Evolutionary conservation across 2,888 invertebrate species (phyloP).

Genomic region (Eupithecia abbreviata): DNA sequence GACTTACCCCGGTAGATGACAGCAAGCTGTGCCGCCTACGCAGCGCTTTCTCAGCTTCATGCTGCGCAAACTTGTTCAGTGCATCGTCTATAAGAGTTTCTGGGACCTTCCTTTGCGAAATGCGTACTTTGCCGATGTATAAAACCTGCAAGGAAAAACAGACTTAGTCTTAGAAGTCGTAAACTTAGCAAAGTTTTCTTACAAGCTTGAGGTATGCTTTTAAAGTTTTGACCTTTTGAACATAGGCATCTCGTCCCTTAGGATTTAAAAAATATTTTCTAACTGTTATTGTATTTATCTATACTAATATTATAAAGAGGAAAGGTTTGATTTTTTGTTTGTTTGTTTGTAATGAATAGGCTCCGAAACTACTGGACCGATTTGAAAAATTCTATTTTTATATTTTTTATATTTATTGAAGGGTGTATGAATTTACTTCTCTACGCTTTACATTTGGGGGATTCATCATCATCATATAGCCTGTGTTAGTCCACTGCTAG

Average conservation of each 20-base stretch:
- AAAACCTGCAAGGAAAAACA: conserved; percentile 85
- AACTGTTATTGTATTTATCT: too few relatives aligned
- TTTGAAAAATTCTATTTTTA: too few relatives aligned
- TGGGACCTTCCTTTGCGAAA: conserved; percentile 93
- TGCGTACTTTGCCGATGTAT: conserved; percentile 95
- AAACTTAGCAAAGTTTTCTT: background rate
- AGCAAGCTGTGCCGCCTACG: conserved; percentile 73
- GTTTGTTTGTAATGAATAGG: too few relatives aligned
- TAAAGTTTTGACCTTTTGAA: background rate
- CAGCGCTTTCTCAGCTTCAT: conserved; percentile 88
- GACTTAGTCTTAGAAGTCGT: too few relatives aligned
- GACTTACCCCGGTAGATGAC: conserved; percentile 69
- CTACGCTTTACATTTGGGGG: too few relatives aligned
- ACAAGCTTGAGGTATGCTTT: background rate
- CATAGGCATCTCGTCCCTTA: background rate
- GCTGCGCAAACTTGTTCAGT: conserved; percentile 90
- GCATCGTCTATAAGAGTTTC: conserved; percentile 96
- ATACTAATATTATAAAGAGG: too few relatives aligned
- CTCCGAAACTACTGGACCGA: too few relatives aligned
- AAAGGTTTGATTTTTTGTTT: too few relatives aligned
- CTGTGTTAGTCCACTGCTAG: too few relatives aligned
- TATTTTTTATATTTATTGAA: too few relatives aligned
- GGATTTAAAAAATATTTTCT: background rate
- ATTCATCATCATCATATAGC: too few relatives aligned
- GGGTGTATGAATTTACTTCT: too few relatives aligned